Evolutionary conservation across 2,113 vertebrate genomes (phyloP).

Genomic region (Patagioenas fasciata): DNA sequence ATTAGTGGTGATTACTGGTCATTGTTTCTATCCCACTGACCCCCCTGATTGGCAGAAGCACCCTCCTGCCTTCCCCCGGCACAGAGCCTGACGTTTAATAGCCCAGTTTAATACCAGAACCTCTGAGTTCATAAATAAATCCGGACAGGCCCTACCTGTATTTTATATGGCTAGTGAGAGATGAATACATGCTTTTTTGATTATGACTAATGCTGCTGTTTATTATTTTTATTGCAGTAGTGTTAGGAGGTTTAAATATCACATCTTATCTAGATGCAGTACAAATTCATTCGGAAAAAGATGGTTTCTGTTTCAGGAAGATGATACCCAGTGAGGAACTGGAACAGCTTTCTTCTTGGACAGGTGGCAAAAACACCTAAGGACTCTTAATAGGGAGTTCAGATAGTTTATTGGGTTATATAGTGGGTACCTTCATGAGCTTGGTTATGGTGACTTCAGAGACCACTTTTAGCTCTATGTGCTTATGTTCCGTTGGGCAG

Average conservation of each 20-base stretch:
- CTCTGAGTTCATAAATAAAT: constrained; percentile 50
- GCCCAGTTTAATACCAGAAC: constrained; percentile 38
- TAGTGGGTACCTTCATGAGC: rapidly evolving
- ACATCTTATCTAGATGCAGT: background rate
- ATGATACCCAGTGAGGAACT: rapidly evolving
- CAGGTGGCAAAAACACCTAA: background rate
- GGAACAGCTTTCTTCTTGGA: background rate
- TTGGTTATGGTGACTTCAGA: background rate
- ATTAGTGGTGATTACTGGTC: constrained; percentile 59
- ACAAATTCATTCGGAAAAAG: background rate
- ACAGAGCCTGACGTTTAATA: background rate
- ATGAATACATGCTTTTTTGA: constrained; percentile 46
- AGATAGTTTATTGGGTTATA: background rate
- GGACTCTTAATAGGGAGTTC: background rate
- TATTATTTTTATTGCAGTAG: constrained; percentile 53
- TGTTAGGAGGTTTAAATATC: background rate
- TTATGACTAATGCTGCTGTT: constrained; percentile 44
- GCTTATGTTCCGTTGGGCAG: background rate
- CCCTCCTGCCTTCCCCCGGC: background rate
- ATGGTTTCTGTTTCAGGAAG: background rate
- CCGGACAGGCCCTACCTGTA: constrained; percentile 18
- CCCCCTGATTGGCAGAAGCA: background rate
- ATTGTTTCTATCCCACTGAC: constrained; percentile 49
- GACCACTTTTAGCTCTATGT: background rate
- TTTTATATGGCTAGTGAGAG: constrained; percentile 37